Evolutionary conservation across 1,140 invertebrate species (phyloP), one percentile per base, ranked within the genome.

Genomic region (Vanessa tameamea): DNA sequence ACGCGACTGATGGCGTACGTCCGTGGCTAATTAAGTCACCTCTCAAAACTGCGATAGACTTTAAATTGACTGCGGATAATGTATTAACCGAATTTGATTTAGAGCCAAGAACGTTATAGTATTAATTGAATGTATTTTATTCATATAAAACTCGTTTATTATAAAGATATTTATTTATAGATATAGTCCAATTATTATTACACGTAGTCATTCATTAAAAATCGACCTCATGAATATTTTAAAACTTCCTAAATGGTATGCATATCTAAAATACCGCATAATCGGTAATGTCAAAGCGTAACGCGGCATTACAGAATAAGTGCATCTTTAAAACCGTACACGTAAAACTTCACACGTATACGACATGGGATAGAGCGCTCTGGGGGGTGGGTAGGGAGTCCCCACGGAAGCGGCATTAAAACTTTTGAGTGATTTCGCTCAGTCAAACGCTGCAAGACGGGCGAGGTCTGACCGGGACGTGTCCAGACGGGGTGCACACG

Each of bases 351-450:
- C 74, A 78, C 78, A 80, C 78, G 76, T 78, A 26, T 16, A 68
- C 68, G 50, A 37, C 50, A 31, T 47, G 51, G 72, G 68, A 68
- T 75, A 72, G 15, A 55, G 70, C 61, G 59, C 74, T 1, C n/a
- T 43, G 75, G 80, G 81, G 78, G 78, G 47, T 59, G 72, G 69
- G 77, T 78, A 69, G 73, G 75, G 72, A 73, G 77, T 84, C 81
- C 83, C 84, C 81, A 82, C 89, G 89, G 88, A 91, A 89, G 82
- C 86, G 88, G 87, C 88, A 90, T 91, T 91, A 91, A 91, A 91
- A 91, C 82, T 91, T 91, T 91, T 91, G 89, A 91, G 89, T 91
- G 89, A 91, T 91, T 91, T 87, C 85, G 85, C 89, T 91, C 89
- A 90, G 89, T 91, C 89, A 90, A 88, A 91, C 86, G 87, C 82